These are phyloP conservation scores for Physella acuta DNA, from an alignment of 1,140 invertebrate species.

Conservation along the genomic window DNA sequence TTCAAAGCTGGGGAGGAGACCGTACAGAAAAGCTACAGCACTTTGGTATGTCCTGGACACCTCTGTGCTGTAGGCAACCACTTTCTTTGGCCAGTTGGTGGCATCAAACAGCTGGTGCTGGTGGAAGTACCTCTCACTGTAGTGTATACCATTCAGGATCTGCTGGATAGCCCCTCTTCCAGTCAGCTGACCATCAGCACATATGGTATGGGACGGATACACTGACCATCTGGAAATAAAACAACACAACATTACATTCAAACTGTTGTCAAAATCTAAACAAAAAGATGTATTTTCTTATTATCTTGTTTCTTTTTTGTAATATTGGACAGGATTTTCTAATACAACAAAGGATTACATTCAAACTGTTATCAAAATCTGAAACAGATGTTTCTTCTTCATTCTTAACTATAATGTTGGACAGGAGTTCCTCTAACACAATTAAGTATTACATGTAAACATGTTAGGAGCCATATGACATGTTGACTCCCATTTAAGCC, in stretches of 20 bases:
- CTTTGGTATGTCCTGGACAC: constrained; percentile 88
- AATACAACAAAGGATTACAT: too few relatives aligned
- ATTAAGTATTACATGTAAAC: too few relatives aligned
- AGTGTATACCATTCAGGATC: constrained; percentile 8
- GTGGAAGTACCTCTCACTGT: constrained; percentile 68
- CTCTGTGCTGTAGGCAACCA: constrained; percentile 77
- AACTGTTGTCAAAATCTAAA: too few relatives aligned
- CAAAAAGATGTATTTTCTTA: too few relatives aligned
- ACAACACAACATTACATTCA: background rate
- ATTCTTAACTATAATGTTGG: too few relatives aligned
- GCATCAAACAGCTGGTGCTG: constrained; percentile 62
- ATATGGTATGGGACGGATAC: background rate
- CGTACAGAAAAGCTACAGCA: constrained; percentile 77
- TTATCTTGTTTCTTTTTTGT: too few relatives aligned
- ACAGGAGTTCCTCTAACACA: too few relatives aligned
- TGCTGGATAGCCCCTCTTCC: constrained; percentile 11
- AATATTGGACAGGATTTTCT: too few relatives aligned
- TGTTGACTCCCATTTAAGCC: too few relatives aligned
- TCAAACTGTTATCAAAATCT: too few relatives aligned
- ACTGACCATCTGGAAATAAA: constrained; percentile 5
- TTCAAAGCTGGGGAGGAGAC: constrained; percentile 69
- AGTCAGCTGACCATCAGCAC: constrained; percentile 17
- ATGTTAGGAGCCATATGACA: too few relatives aligned
- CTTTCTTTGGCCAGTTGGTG: constrained; percentile 64
- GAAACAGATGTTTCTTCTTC: too few relatives aligned